Base-by-base conservation (phyloP, 2,113 vertebrate species). In the Callaeas wilsoni region DNA sequence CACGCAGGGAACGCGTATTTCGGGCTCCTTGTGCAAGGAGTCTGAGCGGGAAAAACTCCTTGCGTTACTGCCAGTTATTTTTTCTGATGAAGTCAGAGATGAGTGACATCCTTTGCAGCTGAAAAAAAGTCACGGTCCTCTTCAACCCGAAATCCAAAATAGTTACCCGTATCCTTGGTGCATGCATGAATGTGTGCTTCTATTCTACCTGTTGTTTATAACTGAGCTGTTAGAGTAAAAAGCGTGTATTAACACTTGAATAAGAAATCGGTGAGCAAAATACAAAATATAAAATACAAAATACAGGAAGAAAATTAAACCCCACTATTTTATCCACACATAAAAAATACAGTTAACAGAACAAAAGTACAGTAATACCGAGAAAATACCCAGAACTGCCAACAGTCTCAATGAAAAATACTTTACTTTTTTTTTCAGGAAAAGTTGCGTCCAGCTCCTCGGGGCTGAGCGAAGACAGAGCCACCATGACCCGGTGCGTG, bases 401-500 rank as follows among this genome's bases (percentile, higher is more conserved):
- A 92, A 76, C 18, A 69, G 53, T 6, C 65, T 63, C 20, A 92
- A 74, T 13, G n/a, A 80, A 91, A 95, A 90, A 50, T 85, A 82
- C 94, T 97, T 98, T 99, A 99, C 98, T 98, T 98, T 97, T 98
- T 96, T 93, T 97, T 46, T 95, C 95, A 8, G 89, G 93, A 78
- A 90, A 81, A 92, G 94, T 94, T 81, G 97, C 39, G 44, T 97
- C 97, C 82, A 97, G 91, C 47, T 98, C 98, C 17, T 97, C 97
- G 11, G 97, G 91, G 89, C 96, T 98, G 93, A 99, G 90, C 10
- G 98, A 97, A 3, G 98, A 98, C 57, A 98, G 83, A 0, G 98
- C 99, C 94, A 98, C 98, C 98, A 99, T 98, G 57, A 99, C 97
- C 60, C 97, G 97, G 65, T 98, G 98, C n/a, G 98, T 98, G 37